Evolutionary conservation across 2,797 vertebrate species (phyloP), one percentile per base, ranked within the genome.

Genomic region (Sandelia bainsii): DNA sequence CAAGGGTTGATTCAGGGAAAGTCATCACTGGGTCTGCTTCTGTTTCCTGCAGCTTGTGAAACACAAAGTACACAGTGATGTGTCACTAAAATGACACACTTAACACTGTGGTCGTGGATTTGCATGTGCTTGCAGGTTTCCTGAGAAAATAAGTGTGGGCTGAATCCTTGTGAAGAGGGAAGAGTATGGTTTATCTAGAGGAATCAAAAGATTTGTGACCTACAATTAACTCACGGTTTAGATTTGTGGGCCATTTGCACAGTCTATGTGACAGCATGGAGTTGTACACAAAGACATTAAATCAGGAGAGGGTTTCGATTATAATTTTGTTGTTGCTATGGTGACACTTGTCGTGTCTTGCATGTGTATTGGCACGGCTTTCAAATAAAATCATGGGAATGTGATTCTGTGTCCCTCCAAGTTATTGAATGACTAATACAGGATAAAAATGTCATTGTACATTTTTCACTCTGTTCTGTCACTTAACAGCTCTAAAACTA

Each of bases 301-400:
- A 58, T 73, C 9, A 48, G 27, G 23, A 25, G 44, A 67, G 3
- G 19, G 6, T 76, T 72, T 73, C 5, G 51, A 37, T 70, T n/a
- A 64, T 53, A 62, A 51, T 39, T 67, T 68, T 44, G 3, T 58
- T 58, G 69, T 83, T 85, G 69, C 79, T 73, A 83, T 86, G 67
- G 77, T 79, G 60, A 84, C 51, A 63, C 62, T 51, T 78, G 58
- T 51, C 58, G 29, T 72, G 48, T 74, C 59, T 71, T 81, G 73
- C 66, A 77, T 84, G 76, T 84, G 44, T 57, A 46, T 67, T 71
- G 23, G 44, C 29, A 72, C 62, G 34, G 63, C 65, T 79, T 80
- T 62, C 12, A 80, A 92, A 87, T 88, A 90, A 91, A 84, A 72
- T 77, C 0, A 57, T 61, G 14, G 51, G 37, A 76, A 61, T 59